Evolutionary conservation across 1,140 invertebrate species (phyloP).

Genomic region (Euglossa dilemma): DNA sequence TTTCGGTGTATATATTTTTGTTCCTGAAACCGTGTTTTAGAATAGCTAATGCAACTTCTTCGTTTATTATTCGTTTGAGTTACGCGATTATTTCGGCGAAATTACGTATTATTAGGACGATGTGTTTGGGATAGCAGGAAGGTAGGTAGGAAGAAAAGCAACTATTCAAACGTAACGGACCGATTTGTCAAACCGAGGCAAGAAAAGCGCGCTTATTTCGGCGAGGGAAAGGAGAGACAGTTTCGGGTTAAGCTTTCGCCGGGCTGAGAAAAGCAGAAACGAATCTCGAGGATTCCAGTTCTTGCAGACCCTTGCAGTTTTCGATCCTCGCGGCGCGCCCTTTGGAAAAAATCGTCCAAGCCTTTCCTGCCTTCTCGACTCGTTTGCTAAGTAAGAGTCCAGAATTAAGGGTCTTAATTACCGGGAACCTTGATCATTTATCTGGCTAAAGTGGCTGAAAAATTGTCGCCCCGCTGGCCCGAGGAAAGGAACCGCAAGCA

Average conservation of each 20-base stretch:
- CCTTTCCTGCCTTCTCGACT: neutral
- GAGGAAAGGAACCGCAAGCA: neutral
- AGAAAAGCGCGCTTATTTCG: neutral
- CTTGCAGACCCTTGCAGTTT: neutral
- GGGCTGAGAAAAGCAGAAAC: neutral
- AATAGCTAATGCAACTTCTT: too few species aligned
- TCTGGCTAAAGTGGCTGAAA: neutral
- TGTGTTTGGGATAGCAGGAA: too few species aligned
- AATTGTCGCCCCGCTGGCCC: neutral
- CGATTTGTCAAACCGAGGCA: neutral
- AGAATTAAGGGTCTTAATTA: conserved; percentile 1
- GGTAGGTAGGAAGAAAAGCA: neutral
- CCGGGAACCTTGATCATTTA: neutral
- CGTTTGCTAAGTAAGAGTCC: neutral
- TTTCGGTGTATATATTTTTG: too few species aligned
- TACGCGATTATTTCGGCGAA: too few species aligned
- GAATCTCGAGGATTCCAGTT: neutral
- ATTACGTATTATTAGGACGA: too few species aligned
- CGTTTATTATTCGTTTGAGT: too few species aligned
- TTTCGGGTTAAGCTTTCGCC: neutral
- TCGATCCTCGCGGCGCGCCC: neutral
- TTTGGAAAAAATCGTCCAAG: neutral
- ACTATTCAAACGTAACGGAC: neutral
- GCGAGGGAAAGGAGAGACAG: neutral
- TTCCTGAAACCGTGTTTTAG: too few species aligned